Base-by-base conservation (phyloP, 2,888 invertebrate species). In the Sipunculus nudus region DNA sequence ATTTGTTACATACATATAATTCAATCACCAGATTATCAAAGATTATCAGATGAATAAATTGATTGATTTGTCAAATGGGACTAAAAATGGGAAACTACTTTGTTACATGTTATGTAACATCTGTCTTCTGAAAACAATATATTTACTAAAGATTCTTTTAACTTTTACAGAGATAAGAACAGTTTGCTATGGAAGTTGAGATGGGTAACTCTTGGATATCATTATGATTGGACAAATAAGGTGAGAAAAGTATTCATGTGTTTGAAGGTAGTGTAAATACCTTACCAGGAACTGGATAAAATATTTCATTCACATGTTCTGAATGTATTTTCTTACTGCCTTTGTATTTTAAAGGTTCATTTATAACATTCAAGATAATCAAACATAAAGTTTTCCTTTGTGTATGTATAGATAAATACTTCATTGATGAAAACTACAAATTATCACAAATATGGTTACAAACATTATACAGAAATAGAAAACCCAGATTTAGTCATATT, bases 201-300 rank as follows among this genome's bases (percentile, higher is more conserved):
- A 73, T 99, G 99, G 99, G 89, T 92, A 1, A 99, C 98, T 0
- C 84, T 98, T 35, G 99, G 99, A 16, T 97, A 96, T 81, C 98
- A 99, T 84, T 96, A 99, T 84, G 90, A 99, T 82, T 99, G 99
- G 98, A 90, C 95, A 76, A 92, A 93, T 54, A 99, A 98, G 88
- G 89, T 91, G 85, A 85, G 84, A 70, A 72, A 70, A 10, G 13
- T 16, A 28, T 32, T 70, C 23, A 35, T 13, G 10, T 13, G 10
- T 10, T 13, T 35, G 35, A 16, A 13, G 10, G 10, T 35, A 16
- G 35, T 13, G 35, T 10, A 16, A 35, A 35, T 35, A 35, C 16
- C 16, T n/a, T n/a, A n/a, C n/a, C n/a, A n/a, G n/a, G n/a, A n/a
- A n/a, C n/a, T n/a, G n/a, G n/a, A n/a, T n/a, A n/a, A n/a, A n/a